Conservation (phyloP, 64 coral and sea anemone species). For the Actinia tenebrosa region DNA sequence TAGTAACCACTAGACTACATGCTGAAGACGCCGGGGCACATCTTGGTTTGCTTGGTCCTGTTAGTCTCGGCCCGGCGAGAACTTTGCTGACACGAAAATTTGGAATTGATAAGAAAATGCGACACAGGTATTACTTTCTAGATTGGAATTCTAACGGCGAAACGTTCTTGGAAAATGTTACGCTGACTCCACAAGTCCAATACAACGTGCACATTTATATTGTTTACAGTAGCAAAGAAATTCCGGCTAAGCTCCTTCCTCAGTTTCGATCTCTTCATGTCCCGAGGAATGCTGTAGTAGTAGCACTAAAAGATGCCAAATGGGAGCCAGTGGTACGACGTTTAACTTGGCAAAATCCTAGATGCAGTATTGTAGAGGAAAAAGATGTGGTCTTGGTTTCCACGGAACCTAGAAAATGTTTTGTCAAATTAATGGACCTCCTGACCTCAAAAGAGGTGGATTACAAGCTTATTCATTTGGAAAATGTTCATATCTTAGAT, state of each 20-base stretch:
- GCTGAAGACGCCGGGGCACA: no score
- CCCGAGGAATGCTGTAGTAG: conserved; percentile 42
- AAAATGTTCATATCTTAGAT: conserved; percentile 51
- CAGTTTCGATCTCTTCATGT: conserved; percentile 67
- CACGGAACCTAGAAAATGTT: conserved; percentile 26
- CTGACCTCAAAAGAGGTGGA: conserved; percentile 12
- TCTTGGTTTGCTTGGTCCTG: no score
- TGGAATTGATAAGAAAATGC: conserved; percentile 15
- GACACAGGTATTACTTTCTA: conserved; percentile 43
- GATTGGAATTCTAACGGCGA: conserved; percentile 80
- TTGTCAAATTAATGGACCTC: conserved; percentile 41
- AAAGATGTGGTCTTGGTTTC: conserved; percentile 72
- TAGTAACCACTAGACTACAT: not conserved
- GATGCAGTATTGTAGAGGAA: conserved; percentile 30
- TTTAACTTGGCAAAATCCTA: conserved; percentile 23
- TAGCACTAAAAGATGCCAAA: conserved; percentile 32
- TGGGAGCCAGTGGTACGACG: conserved; percentile 50
- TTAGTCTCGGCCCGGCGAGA: not conserved
- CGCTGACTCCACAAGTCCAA: conserved; percentile 55
- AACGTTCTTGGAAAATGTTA: conserved; percentile 53
- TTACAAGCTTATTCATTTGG: conserved; percentile 27
- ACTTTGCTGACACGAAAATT: not conserved
- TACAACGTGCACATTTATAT: conserved; percentile 65
- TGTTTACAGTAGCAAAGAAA: conserved; percentile 62
- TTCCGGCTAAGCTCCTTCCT: conserved; percentile 68